These are phyloP conservation scores for Nasonovia ribisnigri DNA, from an alignment of 2,888 invertebrate species.

Conservation along the genomic window DNA sequence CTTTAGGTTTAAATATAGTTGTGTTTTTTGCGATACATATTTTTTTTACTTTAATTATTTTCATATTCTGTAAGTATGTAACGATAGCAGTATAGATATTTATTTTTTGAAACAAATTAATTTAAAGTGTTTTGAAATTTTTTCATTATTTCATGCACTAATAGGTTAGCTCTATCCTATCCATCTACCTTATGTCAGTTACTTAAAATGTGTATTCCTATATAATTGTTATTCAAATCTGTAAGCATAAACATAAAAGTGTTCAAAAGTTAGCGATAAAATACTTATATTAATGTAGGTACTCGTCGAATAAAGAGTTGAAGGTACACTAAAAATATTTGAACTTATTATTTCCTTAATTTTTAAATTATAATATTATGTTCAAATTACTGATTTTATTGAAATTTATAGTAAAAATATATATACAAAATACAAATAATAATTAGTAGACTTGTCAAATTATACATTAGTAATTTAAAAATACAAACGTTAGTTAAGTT, in stretches of 20 bases:
- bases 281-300: neutral
- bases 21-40: neutral
- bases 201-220: neutral
- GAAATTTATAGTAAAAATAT: neutral
- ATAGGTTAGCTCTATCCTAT: no score
- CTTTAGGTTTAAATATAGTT: neutral
- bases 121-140: neutral
- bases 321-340: neutral
- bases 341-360: neutral
- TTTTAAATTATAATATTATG: neutral
- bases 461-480: neutral
- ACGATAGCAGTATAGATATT: neutral
- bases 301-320: neutral
- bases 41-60: neutral
- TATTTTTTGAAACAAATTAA: neutral
- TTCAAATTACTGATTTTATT: neutral
- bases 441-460: neutral
- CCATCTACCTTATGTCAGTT: neutral
- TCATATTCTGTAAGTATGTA: neutral
- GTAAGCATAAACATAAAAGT: neutral
- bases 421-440: neutral
- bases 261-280: neutral
- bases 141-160: neutral
- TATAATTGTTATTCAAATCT: neutral
- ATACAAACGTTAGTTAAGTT: neutral